Evolutionary conservation across 2,888 invertebrate species (phyloP).

Genomic region (Bellardia bayeri): DNA sequence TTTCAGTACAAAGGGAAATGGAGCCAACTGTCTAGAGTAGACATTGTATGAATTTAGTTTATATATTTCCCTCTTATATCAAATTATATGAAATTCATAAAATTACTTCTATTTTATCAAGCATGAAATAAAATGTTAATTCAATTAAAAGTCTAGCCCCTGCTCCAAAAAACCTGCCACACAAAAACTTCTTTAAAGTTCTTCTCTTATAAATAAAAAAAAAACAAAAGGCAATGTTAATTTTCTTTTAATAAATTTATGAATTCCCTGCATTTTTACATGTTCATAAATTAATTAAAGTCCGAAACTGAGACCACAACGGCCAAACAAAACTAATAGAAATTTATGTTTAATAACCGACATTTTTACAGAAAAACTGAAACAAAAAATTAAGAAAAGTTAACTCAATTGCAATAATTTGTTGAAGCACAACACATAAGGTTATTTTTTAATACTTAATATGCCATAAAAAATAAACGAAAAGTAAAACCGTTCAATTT

Average conservation of each 20-base stretch:
- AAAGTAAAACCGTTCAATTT: not conserved
- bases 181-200: not conserved
- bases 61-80: too few species aligned
- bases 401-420: not conserved
- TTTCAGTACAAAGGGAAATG: too few species aligned
- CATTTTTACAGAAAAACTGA: not conserved
- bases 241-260: not conserved
- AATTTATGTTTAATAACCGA: not conserved
- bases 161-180: not conserved
- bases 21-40: too few species aligned
- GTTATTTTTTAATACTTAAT: not conserved
- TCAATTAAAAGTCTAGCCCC: not conserved
- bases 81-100: not conserved
- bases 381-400: not conserved
- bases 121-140: conserved; percentile 42
- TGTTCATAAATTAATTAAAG: not conserved
- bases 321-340: not conserved
- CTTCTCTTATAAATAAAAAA: not conserved
- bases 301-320: not conserved
- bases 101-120: conserved; percentile 21
- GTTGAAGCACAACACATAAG: not conserved
- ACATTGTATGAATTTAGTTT: too few species aligned
- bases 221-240: not conserved
- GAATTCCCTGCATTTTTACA: not conserved
- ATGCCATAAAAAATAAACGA: not conserved